These are phyloP conservation scores for Diachasma alloeum DNA, from an alignment of 1,140 invertebrate genomes.

Conservation along the genomic window DNA sequence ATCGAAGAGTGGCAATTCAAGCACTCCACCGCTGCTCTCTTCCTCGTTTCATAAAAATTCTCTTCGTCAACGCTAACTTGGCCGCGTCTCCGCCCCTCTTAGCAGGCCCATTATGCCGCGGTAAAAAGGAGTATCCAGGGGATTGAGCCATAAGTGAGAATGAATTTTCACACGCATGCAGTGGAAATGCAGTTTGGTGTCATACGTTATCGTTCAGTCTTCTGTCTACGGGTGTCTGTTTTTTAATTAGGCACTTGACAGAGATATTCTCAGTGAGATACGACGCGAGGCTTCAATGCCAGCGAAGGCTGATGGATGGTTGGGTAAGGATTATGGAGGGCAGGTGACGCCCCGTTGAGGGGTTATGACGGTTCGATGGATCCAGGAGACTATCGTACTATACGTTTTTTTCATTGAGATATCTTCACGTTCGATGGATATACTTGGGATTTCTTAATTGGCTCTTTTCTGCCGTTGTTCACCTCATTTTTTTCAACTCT, in stretches of 20 bases:
- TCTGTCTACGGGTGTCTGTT: conserved; percentile 59
- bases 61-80: conserved; percentile 49
- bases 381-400: conserved; percentile 12
- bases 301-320: conserved; percentile 53
- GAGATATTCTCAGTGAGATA: conserved; percentile 45
- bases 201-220: conserved; percentile 9
- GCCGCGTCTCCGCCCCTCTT: conserved; percentile 41
- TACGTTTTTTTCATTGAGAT: neutral
- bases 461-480: neutral
- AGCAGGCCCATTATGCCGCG: conserved; percentile 47
- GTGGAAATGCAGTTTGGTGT: neutral
- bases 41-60: conserved; percentile 18
- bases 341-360: conserved; percentile 49
- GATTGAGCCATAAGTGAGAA: neutral
- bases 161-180: neutral
- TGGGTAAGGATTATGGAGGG: conserved; percentile 61
- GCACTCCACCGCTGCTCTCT: conserved; percentile 56
- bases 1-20: conserved; percentile 64
- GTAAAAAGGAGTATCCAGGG: neutral
- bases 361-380: conserved; percentile 31
- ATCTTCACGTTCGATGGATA: conserved; percentile 37
- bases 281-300: conserved; percentile 51
- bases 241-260: conserved; percentile 64
- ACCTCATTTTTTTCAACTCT: neutral
- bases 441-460: conserved; percentile 58